Evolutionary conservation across 2,888 invertebrate genomes (phyloP).

Genomic region (Bibio marci): DNA sequence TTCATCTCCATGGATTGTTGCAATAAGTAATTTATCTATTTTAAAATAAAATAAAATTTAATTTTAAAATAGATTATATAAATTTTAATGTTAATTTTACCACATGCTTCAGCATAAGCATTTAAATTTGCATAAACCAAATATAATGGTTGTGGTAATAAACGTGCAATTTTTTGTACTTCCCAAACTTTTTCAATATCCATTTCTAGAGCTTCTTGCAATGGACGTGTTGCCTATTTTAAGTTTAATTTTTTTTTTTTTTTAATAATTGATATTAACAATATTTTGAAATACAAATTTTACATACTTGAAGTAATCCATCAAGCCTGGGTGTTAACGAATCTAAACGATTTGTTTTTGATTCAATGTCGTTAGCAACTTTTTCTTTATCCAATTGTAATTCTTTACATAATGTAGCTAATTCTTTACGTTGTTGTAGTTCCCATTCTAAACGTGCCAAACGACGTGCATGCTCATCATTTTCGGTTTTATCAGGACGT

Average conservation of each 20-base stretch:
- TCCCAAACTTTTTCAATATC: conserved; percentile 62
- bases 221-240: conserved; percentile 58
- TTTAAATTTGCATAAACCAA: conserved; percentile 70
- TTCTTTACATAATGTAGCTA: conserved; percentile 58
- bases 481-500: conserved; percentile 30
- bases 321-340: conserved; percentile 66
- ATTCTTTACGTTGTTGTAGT: conserved; percentile 66
- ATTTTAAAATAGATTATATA: conserved; percentile 1
- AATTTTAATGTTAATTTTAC: conserved; percentile 15
- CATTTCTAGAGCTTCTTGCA: conserved; percentile 75
- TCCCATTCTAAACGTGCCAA: conserved; percentile 85
- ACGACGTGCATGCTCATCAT: conserved; percentile 37
- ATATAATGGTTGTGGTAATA: conserved; percentile 69
- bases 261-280: not conserved
- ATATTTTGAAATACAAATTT: not conserved
- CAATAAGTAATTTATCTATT: conserved; percentile 29
- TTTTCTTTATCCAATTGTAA: conserved; percentile 60
- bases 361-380: conserved; percentile 56
- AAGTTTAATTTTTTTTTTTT: too few relatives aligned
- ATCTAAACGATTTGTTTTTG: conserved; percentile 57
- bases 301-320: conserved; percentile 41
- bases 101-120: conserved; percentile 65
- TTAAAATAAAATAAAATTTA: too few relatives aligned
- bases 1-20: conserved; percentile 46
- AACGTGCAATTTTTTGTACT: conserved; percentile 54